These are phyloP conservation scores for Datnioides undecimradiatus DNA, from an alignment of 2,113 vertebrate species.

Conservation along the genomic window DNA sequence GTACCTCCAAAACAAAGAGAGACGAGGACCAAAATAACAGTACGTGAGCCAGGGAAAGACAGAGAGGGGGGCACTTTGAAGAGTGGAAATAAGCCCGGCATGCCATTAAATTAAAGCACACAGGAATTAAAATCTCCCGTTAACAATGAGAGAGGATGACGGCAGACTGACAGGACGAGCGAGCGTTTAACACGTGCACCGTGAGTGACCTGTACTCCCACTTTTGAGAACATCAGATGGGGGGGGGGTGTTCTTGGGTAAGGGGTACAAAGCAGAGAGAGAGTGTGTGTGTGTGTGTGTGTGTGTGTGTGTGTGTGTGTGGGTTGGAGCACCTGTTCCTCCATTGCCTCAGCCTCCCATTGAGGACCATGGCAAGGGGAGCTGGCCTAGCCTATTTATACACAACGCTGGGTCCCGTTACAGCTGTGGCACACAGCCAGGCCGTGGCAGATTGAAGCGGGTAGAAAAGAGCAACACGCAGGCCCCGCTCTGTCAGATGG, in stretches of 20 bases:
- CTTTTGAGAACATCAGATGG: conserved; percentile 51
- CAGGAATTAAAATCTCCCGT: background rate
- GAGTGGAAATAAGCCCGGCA: conserved; percentile 15
- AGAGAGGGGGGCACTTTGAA: background rate
- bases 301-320: conserved; percentile 49
- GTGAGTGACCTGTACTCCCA: conserved; percentile 4
- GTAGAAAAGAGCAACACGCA: conserved; percentile 72
- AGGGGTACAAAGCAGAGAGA: background rate
- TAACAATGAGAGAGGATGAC: background rate
- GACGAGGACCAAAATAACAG: conserved; percentile 65
- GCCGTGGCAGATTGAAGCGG: conserved; percentile 69
- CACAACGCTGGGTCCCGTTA: conserved; percentile 73
- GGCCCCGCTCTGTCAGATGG: conserved; percentile 59
- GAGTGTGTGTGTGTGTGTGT: conserved; percentile 8
- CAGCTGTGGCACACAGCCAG: conserved; percentile 74
- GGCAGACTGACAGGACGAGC: background rate
- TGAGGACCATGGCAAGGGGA: conserved; percentile 71
- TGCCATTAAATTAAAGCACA: conserved; percentile 27
- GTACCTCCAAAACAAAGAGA: conserved; percentile 74
- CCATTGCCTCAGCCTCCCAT: conserved; percentile 73
- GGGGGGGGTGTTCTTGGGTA: background rate
- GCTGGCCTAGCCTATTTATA: conserved; percentile 80
- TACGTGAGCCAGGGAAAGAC: conserved; percentile 21
- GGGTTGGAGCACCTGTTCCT: conserved; percentile 75
- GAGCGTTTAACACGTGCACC: background rate